These are phyloP conservation scores for Prochilodus magdalenae DNA, from an alignment of 2,113 vertebrate species.

Conservation along the genomic window DNA sequence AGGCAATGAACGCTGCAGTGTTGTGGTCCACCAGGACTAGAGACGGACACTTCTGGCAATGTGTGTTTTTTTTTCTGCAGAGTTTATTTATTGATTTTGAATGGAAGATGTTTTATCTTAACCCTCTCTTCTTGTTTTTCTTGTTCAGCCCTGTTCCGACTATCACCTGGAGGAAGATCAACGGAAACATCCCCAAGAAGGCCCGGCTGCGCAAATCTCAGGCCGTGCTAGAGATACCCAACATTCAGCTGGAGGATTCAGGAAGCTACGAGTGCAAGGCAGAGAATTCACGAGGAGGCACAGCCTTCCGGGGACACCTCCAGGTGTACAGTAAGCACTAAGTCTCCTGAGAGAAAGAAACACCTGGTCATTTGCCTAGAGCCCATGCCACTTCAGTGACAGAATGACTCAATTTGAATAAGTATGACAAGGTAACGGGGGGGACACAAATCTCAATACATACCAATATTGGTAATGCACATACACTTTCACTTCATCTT, in stretches of 20 bases:
- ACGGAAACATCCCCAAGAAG: conserved; percentile 93
- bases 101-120: neutral
- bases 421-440: no score
- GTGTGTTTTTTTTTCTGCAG: no score
- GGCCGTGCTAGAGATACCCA: conserved; percentile 95
- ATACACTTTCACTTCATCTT: no score
- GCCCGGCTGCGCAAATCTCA: conserved; percentile 93
- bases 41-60: neutral
- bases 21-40: no score
- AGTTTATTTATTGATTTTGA: neutral
- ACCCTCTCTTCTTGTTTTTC: conserved; percentile 20
- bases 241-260: conserved; percentile 91
- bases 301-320: conserved; percentile 91
- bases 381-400: neutral
- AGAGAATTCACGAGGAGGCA: conserved; percentile 91
- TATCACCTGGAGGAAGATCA: conserved; percentile 96
- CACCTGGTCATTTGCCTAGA: neutral
- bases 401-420: neutral
- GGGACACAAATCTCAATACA: no score
- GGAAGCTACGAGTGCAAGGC: conserved; percentile 95
- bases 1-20: no score
- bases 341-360: neutral
- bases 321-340: conserved; percentile 94
- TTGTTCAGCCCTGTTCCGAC: conserved; percentile 90
- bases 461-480: no score